Percentiles rank a stretch among this genome's conserved stretches.
Evolutionary conservation across 2,797 vertebrate species (phyloP).

Genomic region (Chiloscyllium punctatum): DNA sequence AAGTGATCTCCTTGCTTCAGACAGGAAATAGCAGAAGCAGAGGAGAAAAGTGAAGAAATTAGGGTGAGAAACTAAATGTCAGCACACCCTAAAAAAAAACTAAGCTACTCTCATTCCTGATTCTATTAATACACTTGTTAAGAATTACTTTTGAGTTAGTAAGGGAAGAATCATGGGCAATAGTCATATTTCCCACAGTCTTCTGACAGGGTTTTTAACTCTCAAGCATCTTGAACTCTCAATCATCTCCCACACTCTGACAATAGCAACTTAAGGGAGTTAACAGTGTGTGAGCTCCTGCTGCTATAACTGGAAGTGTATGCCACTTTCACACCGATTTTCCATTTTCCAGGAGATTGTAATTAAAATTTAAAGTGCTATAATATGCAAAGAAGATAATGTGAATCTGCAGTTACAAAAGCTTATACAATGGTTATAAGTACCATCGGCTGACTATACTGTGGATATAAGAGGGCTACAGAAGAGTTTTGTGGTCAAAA

Average conservation of each 20-base stretch:
- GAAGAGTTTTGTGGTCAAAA: no score
- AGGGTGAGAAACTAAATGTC: not conserved
- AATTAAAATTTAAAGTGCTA: no score
- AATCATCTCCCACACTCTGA: not conserved
- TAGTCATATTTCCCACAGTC: not conserved
- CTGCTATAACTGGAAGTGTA: no score
- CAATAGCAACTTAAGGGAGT: not conserved
- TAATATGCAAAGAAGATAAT: no score
- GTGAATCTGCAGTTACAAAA: no score
- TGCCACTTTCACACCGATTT: no score
- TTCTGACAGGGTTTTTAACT: not conserved
- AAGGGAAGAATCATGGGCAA: not conserved
- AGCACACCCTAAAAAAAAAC: not conserved
- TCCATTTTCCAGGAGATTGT: no score
- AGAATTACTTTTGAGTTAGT: not conserved
- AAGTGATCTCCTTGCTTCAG: not conserved
- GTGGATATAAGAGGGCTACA: no score
- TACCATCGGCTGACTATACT: no score
- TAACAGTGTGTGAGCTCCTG: no score
- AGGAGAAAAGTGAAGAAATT: not conserved
- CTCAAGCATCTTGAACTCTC: not conserved
- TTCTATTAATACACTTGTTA: not conserved
- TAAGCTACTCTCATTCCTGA: not conserved
- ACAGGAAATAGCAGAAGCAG: not conserved
- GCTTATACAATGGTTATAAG: no score